phyloP scores from a whole-genome alignment of 2,888 invertebrate species.

The Andrena camellia region DNA sequence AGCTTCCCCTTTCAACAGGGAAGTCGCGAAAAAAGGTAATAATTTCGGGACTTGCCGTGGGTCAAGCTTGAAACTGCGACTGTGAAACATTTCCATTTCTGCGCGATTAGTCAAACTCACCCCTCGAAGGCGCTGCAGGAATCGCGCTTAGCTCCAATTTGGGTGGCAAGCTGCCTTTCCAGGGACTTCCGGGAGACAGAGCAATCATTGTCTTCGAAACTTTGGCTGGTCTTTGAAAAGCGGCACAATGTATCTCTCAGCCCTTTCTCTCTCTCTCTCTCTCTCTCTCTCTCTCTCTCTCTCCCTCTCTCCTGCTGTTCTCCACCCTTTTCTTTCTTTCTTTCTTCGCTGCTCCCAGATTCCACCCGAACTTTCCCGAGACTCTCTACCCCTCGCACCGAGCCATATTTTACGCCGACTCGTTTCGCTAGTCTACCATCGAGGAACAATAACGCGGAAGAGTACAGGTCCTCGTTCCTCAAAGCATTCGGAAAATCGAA shows the following conservation, averaged over 20 bases:
- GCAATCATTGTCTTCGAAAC: conserved; percentile 63
- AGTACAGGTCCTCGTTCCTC: conserved; percentile 10
- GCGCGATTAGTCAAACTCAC: conserved; percentile 41
- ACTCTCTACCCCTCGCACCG: conserved; percentile 15
- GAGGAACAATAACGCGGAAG: conserved; percentile 61
- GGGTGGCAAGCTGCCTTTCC: conserved; percentile 37
- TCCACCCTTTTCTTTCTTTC: conserved; percentile 14
- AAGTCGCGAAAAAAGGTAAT: not conserved
- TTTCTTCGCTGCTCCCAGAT: not conserved
- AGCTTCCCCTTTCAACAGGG: not conserved
- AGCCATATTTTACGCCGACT: conserved; percentile 63
- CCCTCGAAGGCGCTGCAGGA: conserved; percentile 9
- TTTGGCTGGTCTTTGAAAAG: conserved; percentile 53
- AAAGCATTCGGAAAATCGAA: conserved; percentile 20
- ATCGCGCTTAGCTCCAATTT: conserved; percentile 56
- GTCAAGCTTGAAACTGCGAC: no score
- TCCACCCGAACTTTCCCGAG: conserved; percentile 44
- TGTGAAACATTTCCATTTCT: conserved; percentile 32
- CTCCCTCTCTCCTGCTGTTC: not conserved
- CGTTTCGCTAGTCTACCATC: conserved; percentile 40
- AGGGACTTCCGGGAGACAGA: conserved; percentile 38
- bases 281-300: not conserved
- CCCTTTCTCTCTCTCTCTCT: conserved; percentile 6
- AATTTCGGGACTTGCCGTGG: not conserved
- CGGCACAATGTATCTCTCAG: conserved; percentile 27